Percentiles rank a stretch among this genome's conserved stretches.
These are phyloP conservation scores for Sphaerophoria rueppellii DNA, from an alignment of 2,888 invertebrate species.

Conservation along the genomic window DNA sequence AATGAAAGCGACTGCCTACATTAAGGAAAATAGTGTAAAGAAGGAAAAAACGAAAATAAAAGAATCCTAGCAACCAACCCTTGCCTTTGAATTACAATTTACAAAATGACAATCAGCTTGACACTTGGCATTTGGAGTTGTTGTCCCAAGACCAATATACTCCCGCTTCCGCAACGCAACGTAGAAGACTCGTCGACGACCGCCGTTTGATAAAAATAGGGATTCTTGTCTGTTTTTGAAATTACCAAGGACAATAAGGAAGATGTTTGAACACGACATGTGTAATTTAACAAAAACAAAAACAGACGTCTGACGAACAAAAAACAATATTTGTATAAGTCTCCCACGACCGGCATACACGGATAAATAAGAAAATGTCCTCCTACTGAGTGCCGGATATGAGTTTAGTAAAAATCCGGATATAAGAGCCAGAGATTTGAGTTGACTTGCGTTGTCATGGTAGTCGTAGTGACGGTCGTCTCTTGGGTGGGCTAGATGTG, in stretches of 20 bases:
- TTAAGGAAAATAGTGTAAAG: not conserved
- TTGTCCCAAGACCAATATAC: slow-evolving; percentile 41
- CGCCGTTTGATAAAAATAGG: slow-evolving; percentile 22
- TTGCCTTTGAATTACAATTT: slow-evolving; percentile 58
- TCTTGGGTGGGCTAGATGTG: slow-evolving; percentile 33
- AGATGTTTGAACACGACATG: slow-evolving; percentile 44
- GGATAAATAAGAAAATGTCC: slow-evolving; percentile 40
- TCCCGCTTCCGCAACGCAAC: not conserved
- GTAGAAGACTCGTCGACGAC: not conserved
- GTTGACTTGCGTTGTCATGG: not conserved
- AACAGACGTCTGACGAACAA: not conserved
- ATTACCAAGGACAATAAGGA: slow-evolving; percentile 64
- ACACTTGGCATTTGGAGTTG: slow-evolving; percentile 61
- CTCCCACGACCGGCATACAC: not conserved
- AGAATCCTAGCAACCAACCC: slow-evolving; percentile 23
- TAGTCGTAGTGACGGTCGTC: not conserved
- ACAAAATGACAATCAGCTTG: slow-evolving; percentile 62
- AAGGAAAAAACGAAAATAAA: slow-evolving; percentile 1
- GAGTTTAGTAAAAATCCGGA: slow-evolving; percentile 59
- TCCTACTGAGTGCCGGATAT: slow-evolving; percentile 57
- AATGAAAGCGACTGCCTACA: slow-evolving; percentile 10
- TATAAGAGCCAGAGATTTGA: slow-evolving; percentile 37
- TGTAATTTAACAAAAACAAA: slow-evolving; percentile 26
- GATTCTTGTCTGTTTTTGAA: slow-evolving; percentile 6
- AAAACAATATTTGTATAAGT: slow-evolving; percentile 4